Conservation (phyloP, 2,888 invertebrate species). For the Tanypteryx hageni region DNA sequence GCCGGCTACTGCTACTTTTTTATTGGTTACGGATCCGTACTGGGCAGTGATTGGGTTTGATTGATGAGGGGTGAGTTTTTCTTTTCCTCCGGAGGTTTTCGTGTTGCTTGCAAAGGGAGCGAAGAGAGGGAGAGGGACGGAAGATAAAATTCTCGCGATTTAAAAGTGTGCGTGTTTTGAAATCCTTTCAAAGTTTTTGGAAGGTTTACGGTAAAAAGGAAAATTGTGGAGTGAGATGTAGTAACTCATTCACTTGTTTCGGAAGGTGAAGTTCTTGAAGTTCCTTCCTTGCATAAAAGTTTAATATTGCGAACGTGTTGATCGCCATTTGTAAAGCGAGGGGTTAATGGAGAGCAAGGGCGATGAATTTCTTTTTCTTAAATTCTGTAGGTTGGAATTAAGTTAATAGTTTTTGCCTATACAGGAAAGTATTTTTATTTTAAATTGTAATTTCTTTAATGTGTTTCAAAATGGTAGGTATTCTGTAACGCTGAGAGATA, state of each 20-base stretch:
- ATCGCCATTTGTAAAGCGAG: too few relatives aligned
- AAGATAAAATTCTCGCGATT: neutral
- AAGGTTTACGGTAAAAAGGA: neutral
- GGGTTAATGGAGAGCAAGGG: too few relatives aligned
- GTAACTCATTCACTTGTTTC: neutral
- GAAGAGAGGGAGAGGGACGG: neutral
- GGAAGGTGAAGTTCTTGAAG: neutral
- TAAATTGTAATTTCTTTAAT: too few relatives aligned
- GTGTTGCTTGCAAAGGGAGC: neutral
- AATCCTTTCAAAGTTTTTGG: neutral
- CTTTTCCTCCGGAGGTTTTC: neutral
- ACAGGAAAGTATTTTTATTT: too few relatives aligned
- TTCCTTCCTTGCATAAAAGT: too few relatives aligned
- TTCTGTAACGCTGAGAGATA: too few relatives aligned
- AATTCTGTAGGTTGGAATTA: too few relatives aligned
- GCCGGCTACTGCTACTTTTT: neutral
- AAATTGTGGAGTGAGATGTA: neutral
- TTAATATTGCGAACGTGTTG: too few relatives aligned
- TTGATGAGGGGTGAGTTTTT: neutral
- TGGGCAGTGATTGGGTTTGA: slow-evolving; percentile 43
- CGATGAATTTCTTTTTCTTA: too few relatives aligned
- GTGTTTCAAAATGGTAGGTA: too few relatives aligned
- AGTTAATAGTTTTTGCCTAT: too few relatives aligned
- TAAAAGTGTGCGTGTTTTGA: neutral
- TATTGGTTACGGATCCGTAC: neutral